Conservation (phyloP, 1,140 invertebrate species). For the Semibalanus balanoides region DNA sequence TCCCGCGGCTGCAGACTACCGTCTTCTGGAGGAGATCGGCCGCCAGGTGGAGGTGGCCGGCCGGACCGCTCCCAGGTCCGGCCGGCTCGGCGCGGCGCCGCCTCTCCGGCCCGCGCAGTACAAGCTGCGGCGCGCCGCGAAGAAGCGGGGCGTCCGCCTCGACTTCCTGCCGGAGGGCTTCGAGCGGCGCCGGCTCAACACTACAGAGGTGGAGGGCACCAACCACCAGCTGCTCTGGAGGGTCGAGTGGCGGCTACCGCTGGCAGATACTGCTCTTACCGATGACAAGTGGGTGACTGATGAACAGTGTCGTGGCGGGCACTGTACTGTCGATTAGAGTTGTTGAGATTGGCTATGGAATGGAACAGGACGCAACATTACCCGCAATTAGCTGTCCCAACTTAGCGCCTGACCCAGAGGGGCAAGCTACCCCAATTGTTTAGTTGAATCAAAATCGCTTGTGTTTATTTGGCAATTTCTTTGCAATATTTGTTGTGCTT, state of each 20-base stretch:
- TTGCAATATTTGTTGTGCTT: too few species aligned
- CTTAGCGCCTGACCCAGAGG: too few species aligned
- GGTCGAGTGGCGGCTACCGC: background rate
- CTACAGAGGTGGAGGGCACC: background rate
- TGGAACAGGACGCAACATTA: too few species aligned
- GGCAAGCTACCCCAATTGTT: too few species aligned
- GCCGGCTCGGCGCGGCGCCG: too few species aligned
- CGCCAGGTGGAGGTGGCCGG: background rate
- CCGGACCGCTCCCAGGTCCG: background rate
- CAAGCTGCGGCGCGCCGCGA: background rate
- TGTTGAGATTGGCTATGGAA: too few species aligned
- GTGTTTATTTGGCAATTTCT: too few species aligned
- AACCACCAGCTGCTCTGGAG: background rate
- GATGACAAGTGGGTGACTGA: background rate
- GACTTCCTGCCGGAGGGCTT: background rate
- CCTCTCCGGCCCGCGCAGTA: background rate
- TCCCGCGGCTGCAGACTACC: too few species aligned
- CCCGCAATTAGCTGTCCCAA: too few species aligned
- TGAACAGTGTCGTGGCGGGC: too few species aligned
- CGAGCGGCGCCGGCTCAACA: background rate
- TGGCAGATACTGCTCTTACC: background rate
- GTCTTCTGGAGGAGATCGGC: background rate
- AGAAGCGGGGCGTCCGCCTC: background rate
- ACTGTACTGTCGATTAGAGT: too few species aligned
- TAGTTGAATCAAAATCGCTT: too few species aligned